phyloP scores from a whole-genome alignment of 2,888 invertebrate genomes.

The Drosophila parthenogenetica region DNA sequence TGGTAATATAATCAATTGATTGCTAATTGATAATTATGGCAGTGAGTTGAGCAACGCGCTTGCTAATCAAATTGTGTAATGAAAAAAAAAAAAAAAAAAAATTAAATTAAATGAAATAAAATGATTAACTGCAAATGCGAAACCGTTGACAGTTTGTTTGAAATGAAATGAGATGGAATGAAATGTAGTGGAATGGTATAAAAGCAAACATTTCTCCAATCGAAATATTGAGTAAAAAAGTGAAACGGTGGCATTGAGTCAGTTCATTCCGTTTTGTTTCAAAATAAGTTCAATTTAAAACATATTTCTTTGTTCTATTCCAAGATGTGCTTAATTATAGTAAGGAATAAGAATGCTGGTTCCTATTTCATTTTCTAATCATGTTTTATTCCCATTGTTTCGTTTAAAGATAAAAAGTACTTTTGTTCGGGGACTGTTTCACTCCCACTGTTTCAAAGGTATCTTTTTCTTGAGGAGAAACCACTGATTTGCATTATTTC shows the following conservation, averaged over 20 bases:
- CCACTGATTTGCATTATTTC: no score
- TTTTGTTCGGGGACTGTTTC: no score
- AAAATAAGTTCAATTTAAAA: no score
- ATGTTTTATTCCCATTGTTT: no score
- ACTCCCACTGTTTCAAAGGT: background rate
- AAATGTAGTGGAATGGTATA: background rate
- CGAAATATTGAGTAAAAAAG: background rate
- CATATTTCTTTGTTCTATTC: no score
- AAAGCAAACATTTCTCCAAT: background rate
- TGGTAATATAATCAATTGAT: constrained; percentile 78
- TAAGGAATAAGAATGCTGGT: no score
- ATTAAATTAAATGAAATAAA: constrained; percentile 3
- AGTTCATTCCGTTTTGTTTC: background rate
- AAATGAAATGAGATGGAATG: background rate
- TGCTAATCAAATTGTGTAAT: constrained; percentile 60
- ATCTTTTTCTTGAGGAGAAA: no score
- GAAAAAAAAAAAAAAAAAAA: constrained; percentile 13
- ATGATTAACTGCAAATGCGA: constrained; percentile 13
- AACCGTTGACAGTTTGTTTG: background rate
- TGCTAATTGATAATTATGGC: constrained; percentile 83
- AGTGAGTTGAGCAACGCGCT: constrained; percentile 51
- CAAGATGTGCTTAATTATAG: no score
- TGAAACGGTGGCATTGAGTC: background rate
- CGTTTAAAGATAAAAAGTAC: no score
- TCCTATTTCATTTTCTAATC: no score